These are phyloP conservation scores for Caenorhabditis tropicalis DNA, from an alignment of 1,140 invertebrate species.

Conservation along the genomic window DNA sequence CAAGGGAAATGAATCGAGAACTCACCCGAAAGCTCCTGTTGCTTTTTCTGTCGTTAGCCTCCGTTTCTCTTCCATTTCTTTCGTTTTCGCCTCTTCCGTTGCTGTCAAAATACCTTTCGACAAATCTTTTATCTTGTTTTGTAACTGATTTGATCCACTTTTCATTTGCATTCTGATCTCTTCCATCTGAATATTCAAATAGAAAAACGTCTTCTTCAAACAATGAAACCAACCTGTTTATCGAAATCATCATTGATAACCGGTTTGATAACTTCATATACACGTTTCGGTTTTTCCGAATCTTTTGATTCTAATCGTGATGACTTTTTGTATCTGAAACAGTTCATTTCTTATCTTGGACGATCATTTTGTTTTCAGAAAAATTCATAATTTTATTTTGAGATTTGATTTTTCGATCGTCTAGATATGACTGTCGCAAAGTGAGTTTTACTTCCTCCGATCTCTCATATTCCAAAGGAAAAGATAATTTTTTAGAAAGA, in stretches of 20 bases:
- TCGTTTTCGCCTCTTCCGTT: slow-evolving; percentile 52
- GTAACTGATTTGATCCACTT: slow-evolving; percentile 50
- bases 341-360: not conserved
- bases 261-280: slow-evolving; percentile 65
- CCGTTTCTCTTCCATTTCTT: slow-evolving; percentile 55
- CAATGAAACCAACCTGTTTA: slow-evolving; percentile 60
- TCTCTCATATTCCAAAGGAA: too few relatives aligned
- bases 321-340: slow-evolving; percentile 68
- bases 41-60: slow-evolving; percentile 42
- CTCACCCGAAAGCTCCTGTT: slow-evolving; percentile 51
- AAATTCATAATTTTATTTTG: not conserved
- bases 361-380: not conserved
- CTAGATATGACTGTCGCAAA: not conserved
- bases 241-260: slow-evolving; percentile 68
- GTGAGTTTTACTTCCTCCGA: not conserved
- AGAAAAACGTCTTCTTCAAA: not conserved
- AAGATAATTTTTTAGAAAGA: not conserved
- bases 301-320: slow-evolving; percentile 57
- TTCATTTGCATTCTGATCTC: slow-evolving; percentile 57
- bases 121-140: slow-evolving; percentile 53
- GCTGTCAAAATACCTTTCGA: slow-evolving; percentile 47
- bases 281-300: slow-evolving; percentile 59
- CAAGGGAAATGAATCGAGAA: not conserved
- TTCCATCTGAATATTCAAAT: slow-evolving; percentile 57
- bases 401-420: not conserved